Evolutionary conservation across 2,888 invertebrate genomes (phyloP).

Genomic region (Tenodera sinensis): DNA sequence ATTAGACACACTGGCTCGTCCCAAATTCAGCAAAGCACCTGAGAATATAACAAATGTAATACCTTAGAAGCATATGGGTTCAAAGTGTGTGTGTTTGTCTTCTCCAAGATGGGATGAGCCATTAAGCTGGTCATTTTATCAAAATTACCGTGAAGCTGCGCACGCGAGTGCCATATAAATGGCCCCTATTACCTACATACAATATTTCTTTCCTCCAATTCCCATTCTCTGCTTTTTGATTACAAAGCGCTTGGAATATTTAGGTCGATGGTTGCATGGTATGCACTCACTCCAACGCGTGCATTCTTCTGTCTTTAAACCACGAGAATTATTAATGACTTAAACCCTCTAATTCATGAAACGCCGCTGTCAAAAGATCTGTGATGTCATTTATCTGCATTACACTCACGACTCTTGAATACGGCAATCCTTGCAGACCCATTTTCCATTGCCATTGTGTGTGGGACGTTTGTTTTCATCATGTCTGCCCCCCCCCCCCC

Average conservation of each 20-base stretch:
- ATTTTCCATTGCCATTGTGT: not conserved
- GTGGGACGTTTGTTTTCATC: not conserved
- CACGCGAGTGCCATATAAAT: no score
- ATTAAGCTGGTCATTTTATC: no score
- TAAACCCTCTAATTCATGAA: not conserved
- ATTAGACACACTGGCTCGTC: no score
- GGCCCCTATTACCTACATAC: no score
- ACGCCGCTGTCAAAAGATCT: not conserved
- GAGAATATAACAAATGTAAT: no score
- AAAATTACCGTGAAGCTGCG: no score
- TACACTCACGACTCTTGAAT: not conserved
- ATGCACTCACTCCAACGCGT: not conserved
- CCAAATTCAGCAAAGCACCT: no score
- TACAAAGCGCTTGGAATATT: not conserved
- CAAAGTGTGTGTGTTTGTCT: no score
- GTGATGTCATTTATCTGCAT: not conserved
- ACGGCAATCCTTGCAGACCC: not conserved
- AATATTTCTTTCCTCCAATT: no score
- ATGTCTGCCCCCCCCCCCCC: not conserved
- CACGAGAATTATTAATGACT: not conserved
- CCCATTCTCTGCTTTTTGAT: not conserved
- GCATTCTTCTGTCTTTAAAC: not conserved
- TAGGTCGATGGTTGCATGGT: not conserved
- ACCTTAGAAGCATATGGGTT: no score
- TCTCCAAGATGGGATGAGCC: no score